Percentiles rank a stretch among this genome's conserved stretches.
phyloP scores from a whole-genome alignment of 92 coral and sea anemone genomes.

The Palythoa grandis region DNA sequence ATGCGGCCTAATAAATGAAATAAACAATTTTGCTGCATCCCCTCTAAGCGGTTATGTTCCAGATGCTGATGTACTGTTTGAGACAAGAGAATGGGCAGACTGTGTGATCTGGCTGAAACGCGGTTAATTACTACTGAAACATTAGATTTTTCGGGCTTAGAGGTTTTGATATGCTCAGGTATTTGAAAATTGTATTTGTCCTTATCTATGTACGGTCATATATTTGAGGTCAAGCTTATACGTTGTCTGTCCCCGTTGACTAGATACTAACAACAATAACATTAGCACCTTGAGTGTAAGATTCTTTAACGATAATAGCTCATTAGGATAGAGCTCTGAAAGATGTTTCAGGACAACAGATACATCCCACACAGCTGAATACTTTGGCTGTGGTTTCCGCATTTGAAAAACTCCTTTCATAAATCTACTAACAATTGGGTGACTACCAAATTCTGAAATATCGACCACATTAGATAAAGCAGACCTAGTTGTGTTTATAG shows the following conservation, averaged over 20 bases:
- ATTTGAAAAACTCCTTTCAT: not conserved
- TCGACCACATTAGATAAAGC: not conserved
- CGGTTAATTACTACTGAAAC: constrained; percentile 14
- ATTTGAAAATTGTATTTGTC: constrained; percentile 33
- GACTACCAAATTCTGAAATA: not conserved
- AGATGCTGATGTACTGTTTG: constrained; percentile 14
- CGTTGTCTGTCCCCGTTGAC: constrained; percentile 16
- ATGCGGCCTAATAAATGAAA: constrained; percentile 15
- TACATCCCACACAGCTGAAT: not conserved
- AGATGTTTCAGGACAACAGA: not conserved
- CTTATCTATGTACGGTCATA: not conserved
- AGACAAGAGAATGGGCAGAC: constrained; percentile 33
- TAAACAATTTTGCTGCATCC: constrained; percentile 22
- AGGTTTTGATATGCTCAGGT: constrained; percentile 31
- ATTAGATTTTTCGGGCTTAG: constrained; percentile 29
- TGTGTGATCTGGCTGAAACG: constrained; percentile 16
- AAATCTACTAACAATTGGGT: not conserved
- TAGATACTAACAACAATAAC: constrained; percentile 30
- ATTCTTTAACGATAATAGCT: not conserved
- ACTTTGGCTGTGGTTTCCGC: not conserved
- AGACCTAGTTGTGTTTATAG: not conserved
- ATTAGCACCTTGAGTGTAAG: constrained; percentile 21
- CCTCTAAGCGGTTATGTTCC: constrained; percentile 8
- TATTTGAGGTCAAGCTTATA: constrained; percentile 14
- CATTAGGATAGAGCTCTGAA: not conserved